Percentiles rank a stretch among this genome's conserved stretches.
Evolutionary conservation across 2,888 invertebrate species (phyloP).

Genomic region (Pterostichus niger): DNA sequence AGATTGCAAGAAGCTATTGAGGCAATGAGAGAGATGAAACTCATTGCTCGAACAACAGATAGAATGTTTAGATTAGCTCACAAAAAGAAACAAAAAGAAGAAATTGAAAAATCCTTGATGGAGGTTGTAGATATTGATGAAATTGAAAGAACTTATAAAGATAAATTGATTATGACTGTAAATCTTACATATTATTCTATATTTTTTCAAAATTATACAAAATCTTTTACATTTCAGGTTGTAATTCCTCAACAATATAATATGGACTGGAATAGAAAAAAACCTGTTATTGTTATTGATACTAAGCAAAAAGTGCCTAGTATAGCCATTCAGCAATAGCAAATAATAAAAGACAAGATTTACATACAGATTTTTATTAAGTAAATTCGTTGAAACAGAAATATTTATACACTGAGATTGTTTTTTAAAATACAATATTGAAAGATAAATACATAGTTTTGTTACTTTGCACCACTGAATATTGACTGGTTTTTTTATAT

Average conservation of each 20-base stretch:
- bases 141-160: slow-evolving; percentile 68
- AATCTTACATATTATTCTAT: slow-evolving; percentile 35
- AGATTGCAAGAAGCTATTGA: slow-evolving; percentile 74
- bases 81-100: slow-evolving; percentile 70
- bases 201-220: background rate
- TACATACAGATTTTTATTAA: slow-evolving; percentile 60
- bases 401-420: slow-evolving; percentile 47
- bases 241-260: slow-evolving; percentile 65
- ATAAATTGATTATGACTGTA: slow-evolving; percentile 66
- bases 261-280: background rate
- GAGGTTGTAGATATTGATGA: slow-evolving; percentile 67
- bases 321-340: too few species aligned
- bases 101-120: slow-evolving; percentile 68
- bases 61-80: slow-evolving; percentile 73
- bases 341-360: slow-evolving; percentile 1
- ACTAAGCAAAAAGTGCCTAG: too few species aligned
- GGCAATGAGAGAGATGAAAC: slow-evolving; percentile 75
- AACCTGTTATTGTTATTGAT: background rate
- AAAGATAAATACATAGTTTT: slow-evolving; percentile 64
- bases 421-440: slow-evolving; percentile 62
- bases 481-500: slow-evolving; percentile 63
- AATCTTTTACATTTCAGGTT: slow-evolving; percentile 62
- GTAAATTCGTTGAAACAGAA: slow-evolving; percentile 63
- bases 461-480: slow-evolving; percentile 57
- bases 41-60: slow-evolving; percentile 75